Base-by-base conservation (phyloP, 2,888 invertebrate genomes). In the Ophioninae sp. region DNA sequence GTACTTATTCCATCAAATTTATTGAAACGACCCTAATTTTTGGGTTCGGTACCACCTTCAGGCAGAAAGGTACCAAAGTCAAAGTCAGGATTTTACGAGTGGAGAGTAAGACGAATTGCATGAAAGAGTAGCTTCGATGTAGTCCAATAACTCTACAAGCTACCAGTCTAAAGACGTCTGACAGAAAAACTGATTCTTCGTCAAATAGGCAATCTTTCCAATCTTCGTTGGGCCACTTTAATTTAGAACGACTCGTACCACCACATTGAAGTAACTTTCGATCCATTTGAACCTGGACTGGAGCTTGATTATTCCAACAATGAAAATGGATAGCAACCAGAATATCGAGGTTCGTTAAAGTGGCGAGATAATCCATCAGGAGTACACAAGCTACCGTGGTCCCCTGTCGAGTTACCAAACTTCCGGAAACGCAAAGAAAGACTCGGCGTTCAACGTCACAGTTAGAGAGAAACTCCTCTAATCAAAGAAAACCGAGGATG, bases 121-220 rank as follows among this genome's bases (percentile, higher is more conserved):
- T 41, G n/a, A 76, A 37, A 81, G 78, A 84, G 79, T 84, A 81
- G 64, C 41, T 69, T 63, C 74, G 61, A 72, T 71, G 64, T 59
- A 17, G n/a, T 41, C 37, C 22, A 56, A 61, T 22, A 75, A 86
- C 85, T 81, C 81, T 56, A 74, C 81, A 89, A 51, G 17, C 71
- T 68, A 68, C 86, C 87, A 88, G 85, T 87, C 88, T n/a, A 88
- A 87, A 88, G 87, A 90, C 89, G 85, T 73, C 83, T 81, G 90
- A 90, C 90, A 90, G 89, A 89, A 87, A 87, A 89, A 90, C 89
- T 86, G 88, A 89, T 89, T 90, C 89, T 87, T 87, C 87, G 87
- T 87, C 86, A 84, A 86, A 82, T 41, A 80, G 79, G 68, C 73
- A 63, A 88, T 88, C 87, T 78, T 79, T 78, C 69, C 39, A 61